Base-by-base conservation (phyloP, 2,113 vertebrate genomes). In the Thryonomys swinderianus region DNA sequence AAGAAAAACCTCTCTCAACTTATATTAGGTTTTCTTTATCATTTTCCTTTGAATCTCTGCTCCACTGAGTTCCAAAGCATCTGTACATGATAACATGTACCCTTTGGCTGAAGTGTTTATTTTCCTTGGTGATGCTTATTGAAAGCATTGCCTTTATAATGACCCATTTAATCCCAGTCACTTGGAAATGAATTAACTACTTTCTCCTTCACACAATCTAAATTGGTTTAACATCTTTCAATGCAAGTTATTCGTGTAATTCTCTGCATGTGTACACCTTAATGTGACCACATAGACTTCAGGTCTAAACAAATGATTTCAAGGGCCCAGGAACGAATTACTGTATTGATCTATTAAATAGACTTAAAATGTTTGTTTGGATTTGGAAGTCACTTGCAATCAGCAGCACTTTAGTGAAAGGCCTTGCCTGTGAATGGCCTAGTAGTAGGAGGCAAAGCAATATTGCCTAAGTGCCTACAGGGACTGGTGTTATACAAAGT, bases 341-440 rank as follows among this genome's bases (percentile, higher is more conserved):
- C 96, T 91, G 59, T 97, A 96, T 97, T 96, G 97, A 97, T 97
- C 93, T 97, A 95, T 97, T 96, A 96, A 97, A 95, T 88, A 95
- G 95, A 92, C 85, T 78, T 97, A 94, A 96, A 91, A 96, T 62
- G 73, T 90, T 94, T 95, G 85, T 95, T 97, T 95, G 95, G 73
- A 81, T 96, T 97, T 45, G 71, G 66, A 95, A 97, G 92, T 97
- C 96, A 96, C 79, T 97, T 95, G 88, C 51, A 96, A 96, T 97
- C 96, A 97, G 73, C 34, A 82, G 88, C 79, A 69, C 88, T 95
- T 93, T 90, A 90, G 82, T 76, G 27, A 83, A 93, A 91, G 88
- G 73, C 59, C 87, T 94, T 88, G 61, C 83, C 94, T 83, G 34
- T 51, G 88, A 94, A 90, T 83, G 91, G 87, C 61, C 90, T 90